These are phyloP conservation scores for Sebastes schlegelii DNA, from an alignment of 2,113 vertebrate genomes.

Conservation along the genomic window DNA sequence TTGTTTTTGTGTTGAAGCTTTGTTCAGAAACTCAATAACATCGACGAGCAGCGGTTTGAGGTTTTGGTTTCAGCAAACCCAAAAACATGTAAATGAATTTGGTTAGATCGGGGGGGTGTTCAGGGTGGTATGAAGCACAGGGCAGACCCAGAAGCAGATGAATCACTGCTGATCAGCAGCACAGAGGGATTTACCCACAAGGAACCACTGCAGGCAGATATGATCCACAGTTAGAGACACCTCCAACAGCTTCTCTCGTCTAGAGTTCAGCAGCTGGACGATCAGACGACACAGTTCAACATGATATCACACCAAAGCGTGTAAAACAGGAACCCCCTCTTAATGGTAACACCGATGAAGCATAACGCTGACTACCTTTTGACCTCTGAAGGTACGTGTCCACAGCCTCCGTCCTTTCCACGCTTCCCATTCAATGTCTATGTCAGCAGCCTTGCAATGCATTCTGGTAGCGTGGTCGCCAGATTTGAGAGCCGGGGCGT, in stretches of 20 bases:
- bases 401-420: too few species aligned
- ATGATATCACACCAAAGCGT: too few species aligned
- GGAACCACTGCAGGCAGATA: too few species aligned
- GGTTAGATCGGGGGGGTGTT: neutral
- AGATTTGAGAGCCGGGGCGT: too few species aligned
- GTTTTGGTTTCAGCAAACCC: neutral
- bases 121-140: neutral
- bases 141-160: constrained; percentile 15
- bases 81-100: neutral
- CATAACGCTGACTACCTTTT: too few species aligned
- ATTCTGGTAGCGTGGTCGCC: too few species aligned
- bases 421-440: too few species aligned
- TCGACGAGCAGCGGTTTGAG: neutral
- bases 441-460: too few species aligned
- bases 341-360: too few species aligned
- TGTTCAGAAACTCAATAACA: neutral
- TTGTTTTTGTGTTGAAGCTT: neutral
- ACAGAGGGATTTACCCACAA: neutral
- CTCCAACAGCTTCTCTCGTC: neutral
- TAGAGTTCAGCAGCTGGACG: neutral
- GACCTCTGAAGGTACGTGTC: too few species aligned
- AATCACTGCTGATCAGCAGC: neutral
- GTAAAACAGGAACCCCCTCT: neutral
- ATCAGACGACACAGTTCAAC: neutral
- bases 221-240: too few species aligned